Base-by-base conservation (phyloP, 2,113 vertebrate species). In the Trematocara zebra region DNA sequence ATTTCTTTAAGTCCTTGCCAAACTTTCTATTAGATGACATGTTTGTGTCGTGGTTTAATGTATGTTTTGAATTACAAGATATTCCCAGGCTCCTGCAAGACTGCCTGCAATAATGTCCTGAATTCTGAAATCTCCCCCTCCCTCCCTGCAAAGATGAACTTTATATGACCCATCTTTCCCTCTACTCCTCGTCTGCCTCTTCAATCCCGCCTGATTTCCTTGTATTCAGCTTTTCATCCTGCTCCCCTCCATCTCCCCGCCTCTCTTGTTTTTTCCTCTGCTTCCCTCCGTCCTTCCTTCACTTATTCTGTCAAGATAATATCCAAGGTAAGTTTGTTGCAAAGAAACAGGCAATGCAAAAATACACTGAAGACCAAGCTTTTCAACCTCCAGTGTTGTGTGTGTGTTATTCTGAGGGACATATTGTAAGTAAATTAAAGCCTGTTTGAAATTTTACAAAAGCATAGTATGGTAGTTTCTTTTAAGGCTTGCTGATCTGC, bases 61-160 rank as follows among this genome's bases (percentile, higher is more conserved):
- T 74, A 78, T 67, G 64, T 86, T 85, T 89, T 61, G 64, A 83
- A 89, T 72, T 84, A 87, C 82, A 89, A 87, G 37, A 91, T 81
- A 74, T 87, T 91, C 91, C 87, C 84, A n/a, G 11, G 86, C 52
- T 80, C 80, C 54, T 53, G 81, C 85, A 42, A 42, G 88, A 88
- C 26, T 4, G 76, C 35, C 82, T 91, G 52, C 78, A 76, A 88
- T 80, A 83, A 64, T n/a, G 57, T 81, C 72, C 59, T 61, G 33
- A 31, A 78, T 59, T 78, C n/a, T 23, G 10, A 80, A 33, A 37
- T 14, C 81, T 15, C 47, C 37, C 17, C 53, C 83, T 59, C 53
- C 81, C 79, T 80, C 33, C 51, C 40, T 11, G 57, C 74, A 47
- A 78, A 18, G 23, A 85, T 91, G 93, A 94, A 95, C 94, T 94